Base-by-base conservation (phyloP, 2,888 invertebrate species). In the Plutella xylostella region DNA sequence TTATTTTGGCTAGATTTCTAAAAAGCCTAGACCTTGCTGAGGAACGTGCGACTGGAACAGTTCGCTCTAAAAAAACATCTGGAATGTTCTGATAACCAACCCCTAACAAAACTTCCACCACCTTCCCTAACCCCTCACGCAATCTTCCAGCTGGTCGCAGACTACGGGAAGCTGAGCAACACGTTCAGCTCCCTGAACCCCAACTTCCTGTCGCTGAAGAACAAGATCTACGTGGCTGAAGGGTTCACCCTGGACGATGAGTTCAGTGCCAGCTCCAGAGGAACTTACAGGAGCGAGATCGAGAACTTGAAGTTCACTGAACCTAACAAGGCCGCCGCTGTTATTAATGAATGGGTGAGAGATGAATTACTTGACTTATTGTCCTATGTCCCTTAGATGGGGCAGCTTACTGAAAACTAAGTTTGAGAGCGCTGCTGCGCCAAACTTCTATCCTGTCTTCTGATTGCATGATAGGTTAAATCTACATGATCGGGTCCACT, bases 221-320 rank as follows among this genome's bases (percentile, higher is more conserved):
- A 68, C 55, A 71, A 67, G 51, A 51, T 71, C 19, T 65, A 62
- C 50, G 61, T 72, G 4, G 49, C 56, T 1, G 17, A 63, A 2
- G 31, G 49, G 1, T 56, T 49, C 43, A 45, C 49, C 1, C 43
- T 70, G 17, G 44, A 55, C 19, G 55, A 61, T 0, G 2, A 43
- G 1, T 71, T 71, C 51, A 39, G 46, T 1, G 33, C 30, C 0
- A 45, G 49, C 0, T 62, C 62, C 4, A 43, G 35, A 2, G 45
- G 45, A 1, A 43, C 50, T 0, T 70, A 63, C 52, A 51, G 45
- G 14, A 61, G 61, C 45, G 61, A 63, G 21, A 54, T 68, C 5
- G 63, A 65, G 21, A 49, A 25, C 6, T 22, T 69, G 2, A 50
- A 68, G 50, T 69, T 69, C 45, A 38, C 18, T 2, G 21, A 65